Base-by-base conservation (phyloP, 2,113 vertebrate genomes). In the Oryzias melastigma region DNA sequence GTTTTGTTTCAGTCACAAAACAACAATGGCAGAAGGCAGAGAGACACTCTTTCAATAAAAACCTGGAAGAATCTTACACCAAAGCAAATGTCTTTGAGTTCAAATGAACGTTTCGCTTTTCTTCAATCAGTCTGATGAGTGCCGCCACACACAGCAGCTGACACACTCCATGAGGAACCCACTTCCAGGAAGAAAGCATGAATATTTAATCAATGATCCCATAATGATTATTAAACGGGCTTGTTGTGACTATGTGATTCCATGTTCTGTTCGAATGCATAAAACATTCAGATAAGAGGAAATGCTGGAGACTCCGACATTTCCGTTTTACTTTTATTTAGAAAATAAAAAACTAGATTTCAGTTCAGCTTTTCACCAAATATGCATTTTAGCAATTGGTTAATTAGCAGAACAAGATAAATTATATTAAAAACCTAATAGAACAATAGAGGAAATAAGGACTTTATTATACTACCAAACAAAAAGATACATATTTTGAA, bases 41-140 rank as follows among this genome's bases (percentile, higher is more conserved):
- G 22, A 22, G 22, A 22, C 22, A 22, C 22, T 22, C 22, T 22
- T 2, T 22, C 22, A 22, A 22, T 22, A 22, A 22, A 22, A 22
- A 22, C 22, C 22, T 22, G 22, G 22, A 18, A 14, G n/a, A 22
- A 15, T 4, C 12, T 14, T 19, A 50, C 4, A 22, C 7, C 24
- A 14, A 22, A 50, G 19, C 20, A 4, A 14, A 35, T 35, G 35
- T 35, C 12, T 35, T 35, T 35, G 35, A 12, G 35, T 12, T 35
- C 0, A 35, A 12, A 35, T 12, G 35, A 35, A 7, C 29, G 7
- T 8, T n/a, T n/a, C n/a, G n/a, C n/a, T 8, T 35, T 35, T 27
- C 79, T 72, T 77, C 79, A 83, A 83, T 88, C 75, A 87, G 77
- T 7, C 64, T 71, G 78, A 83, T 80, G 75, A 80, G 76, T 68